phyloP scores from a whole-genome alignment of 2,888 invertebrate genomes.

The Microchrysa polita region DNA sequence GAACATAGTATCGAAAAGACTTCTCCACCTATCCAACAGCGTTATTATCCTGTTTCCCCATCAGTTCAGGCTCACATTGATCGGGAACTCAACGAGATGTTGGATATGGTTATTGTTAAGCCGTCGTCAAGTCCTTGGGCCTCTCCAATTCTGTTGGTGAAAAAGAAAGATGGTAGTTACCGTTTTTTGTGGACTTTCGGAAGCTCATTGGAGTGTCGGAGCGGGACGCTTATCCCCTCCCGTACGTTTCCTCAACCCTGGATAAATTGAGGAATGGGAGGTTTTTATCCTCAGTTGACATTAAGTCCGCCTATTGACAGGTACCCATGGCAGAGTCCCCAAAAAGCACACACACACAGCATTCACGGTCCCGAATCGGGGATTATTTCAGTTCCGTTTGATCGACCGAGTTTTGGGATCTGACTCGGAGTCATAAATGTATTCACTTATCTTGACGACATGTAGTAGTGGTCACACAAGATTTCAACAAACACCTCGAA shows the following conservation, averaged over 20 bases:
- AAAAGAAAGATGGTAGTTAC: conserved; percentile 50
- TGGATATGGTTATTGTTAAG: conserved; percentile 52
- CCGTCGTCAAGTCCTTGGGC: conserved; percentile 53
- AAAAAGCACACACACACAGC: too few relatives aligned
- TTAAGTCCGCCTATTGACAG: conserved; percentile 48
- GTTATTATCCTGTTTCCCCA: conserved; percentile 1
- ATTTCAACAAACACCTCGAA: too few relatives aligned
- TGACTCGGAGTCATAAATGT: too few relatives aligned
- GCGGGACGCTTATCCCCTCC: conserved; percentile 54
- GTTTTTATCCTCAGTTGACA: conserved; percentile 53
- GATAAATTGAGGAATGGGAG: conserved; percentile 52
- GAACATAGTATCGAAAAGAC: not conserved
- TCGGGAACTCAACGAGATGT: not conserved
- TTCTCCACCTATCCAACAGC: not conserved
- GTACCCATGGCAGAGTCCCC: conserved; percentile 46
- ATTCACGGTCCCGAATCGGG: too few relatives aligned
- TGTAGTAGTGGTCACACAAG: too few relatives aligned
- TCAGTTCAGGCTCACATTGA: not conserved
- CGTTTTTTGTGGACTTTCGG: conserved; percentile 53
- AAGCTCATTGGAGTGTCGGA: conserved; percentile 52
- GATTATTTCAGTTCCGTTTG: too few relatives aligned
- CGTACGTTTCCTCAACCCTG: conserved; percentile 52
- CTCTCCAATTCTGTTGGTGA: conserved; percentile 52
- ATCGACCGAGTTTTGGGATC: too few relatives aligned
- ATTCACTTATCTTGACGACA: too few relatives aligned